phyloP scores from a whole-genome alignment of 2,113 vertebrate genomes.

The Phyllopteryx taeniolatus region DNA sequence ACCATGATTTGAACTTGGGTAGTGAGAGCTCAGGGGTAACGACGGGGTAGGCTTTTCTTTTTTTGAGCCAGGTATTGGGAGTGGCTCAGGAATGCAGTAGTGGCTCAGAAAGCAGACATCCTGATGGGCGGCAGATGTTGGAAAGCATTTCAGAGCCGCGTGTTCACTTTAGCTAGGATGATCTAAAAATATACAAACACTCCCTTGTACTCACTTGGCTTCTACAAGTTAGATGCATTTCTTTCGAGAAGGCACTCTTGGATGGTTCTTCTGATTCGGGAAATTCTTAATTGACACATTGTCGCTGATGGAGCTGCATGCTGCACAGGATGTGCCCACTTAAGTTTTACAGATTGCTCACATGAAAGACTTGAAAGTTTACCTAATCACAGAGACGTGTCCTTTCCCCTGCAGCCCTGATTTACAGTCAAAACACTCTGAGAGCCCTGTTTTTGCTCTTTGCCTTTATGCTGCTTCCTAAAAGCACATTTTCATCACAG shows the following conservation, averaged over 20 bases:
- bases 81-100: slow-evolving; percentile 73
- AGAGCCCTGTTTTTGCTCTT: slow-evolving; percentile 36
- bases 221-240: slow-evolving; percentile 30
- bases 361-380: slow-evolving; percentile 65
- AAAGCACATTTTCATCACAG: slow-evolving; percentile 21
- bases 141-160: slow-evolving; percentile 70
- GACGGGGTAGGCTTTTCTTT: slow-evolving; percentile 47
- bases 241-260: slow-evolving; percentile 7
- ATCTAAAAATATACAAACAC: slow-evolving; percentile 50
- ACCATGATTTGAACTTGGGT: slow-evolving; percentile 26
- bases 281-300: neutral
- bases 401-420: slow-evolving; percentile 34
- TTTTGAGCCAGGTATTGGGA: slow-evolving; percentile 69
- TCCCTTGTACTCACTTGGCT: slow-evolving; percentile 24
- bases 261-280: slow-evolving; percentile 4
- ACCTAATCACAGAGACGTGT: slow-evolving; percentile 68
- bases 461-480: slow-evolving; percentile 23
- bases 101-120: slow-evolving; percentile 69
- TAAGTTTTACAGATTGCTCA: slow-evolving; percentile 59
- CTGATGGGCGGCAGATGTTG: slow-evolving; percentile 75
- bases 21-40: slow-evolving; percentile 50
- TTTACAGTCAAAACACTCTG: slow-evolving; percentile 57
- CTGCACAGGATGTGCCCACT: slow-evolving; percentile 61
- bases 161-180: slow-evolving; percentile 59
- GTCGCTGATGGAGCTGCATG: slow-evolving; percentile 54